Base-by-base conservation (phyloP, 1,140 invertebrate species). In the Drosophila truncata region DNA sequence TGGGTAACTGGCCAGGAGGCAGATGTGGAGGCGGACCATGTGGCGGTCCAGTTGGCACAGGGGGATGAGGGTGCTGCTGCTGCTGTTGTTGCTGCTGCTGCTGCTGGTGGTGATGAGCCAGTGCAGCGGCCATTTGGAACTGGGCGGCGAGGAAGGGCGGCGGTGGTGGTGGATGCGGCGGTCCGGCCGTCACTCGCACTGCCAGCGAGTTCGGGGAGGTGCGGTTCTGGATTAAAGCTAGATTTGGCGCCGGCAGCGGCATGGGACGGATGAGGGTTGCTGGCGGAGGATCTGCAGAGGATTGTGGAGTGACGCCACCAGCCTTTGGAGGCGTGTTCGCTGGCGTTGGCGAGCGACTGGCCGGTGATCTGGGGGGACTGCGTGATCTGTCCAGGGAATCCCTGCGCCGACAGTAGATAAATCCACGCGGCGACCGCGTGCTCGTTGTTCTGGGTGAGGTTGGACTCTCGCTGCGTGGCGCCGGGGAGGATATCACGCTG, bases 141-240 rank as follows among this genome's bases (percentile, higher is more conserved):
- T 96, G 96, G 23, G 91, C 91, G 16, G 94, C 94, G 42, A 96
- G 93, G 78, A 96, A 96, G 86, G 96, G 96, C 8, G 96, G 96
- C 82, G 94, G 95, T 2, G 88, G 95, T 2, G 88, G 84, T 37
- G 76, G 78, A 37, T 74, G 72, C 20, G 69, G 49, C 16, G 74
- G 46, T 20, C 71, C 80, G 16, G 52, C 33, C 14, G 74, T 25
- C 41, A 93, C 93, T 6, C 90, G 88, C 29, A 93, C 93, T 67
- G 93, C 66, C 10, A 88, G 39, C 13, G 72, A 55, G 33, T 77
- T 73, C 13, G 84, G 73, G 8, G 78, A 88, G 37, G 74, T 74
- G 64, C 85, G 67, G 50, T 62, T 87, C 61, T 67, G 82, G 57
- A 90, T 80, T 91, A 92, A 75, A 77, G 91, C 74, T 82, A 92